Evolutionary conservation across 2,797 vertebrate genomes (phyloP).

Genomic region (Characodon lateralis): DNA sequence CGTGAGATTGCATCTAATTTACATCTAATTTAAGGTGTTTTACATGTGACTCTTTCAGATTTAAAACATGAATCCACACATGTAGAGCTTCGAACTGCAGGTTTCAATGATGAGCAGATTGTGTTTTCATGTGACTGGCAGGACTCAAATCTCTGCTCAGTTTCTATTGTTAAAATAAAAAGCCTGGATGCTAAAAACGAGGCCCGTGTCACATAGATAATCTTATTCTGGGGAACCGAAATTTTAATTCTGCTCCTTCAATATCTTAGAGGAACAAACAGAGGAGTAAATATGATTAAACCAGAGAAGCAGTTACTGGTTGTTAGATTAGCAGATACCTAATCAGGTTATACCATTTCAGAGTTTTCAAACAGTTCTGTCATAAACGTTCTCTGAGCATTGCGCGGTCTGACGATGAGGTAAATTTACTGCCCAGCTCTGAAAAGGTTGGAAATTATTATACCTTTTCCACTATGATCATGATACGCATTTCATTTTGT

Average conservation of each 20-base stretch:
- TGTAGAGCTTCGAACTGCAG: too few relatives aligned
- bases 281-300: not conserved
- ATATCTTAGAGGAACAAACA: too few relatives aligned
- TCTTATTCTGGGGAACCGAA: constrained; percentile 3
- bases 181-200: constrained; percentile 4
- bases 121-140: too few relatives aligned
- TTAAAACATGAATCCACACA: not conserved
- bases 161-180: constrained; percentile 8
- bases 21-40: not conserved
- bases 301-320: not conserved
- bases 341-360: not conserved
- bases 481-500: too few relatives aligned
- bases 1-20: not conserved
- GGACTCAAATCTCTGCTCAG: not conserved
- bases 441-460: too few relatives aligned
- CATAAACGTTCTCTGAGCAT: too few relatives aligned
- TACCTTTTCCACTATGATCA: too few relatives aligned
- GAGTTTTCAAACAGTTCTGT: not conserved
- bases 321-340: not conserved
- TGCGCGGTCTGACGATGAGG: too few relatives aligned
- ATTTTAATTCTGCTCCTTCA: not conserved
- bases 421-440: too few relatives aligned
- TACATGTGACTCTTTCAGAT: constrained; percentile 17
- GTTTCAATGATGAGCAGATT: too few relatives aligned
- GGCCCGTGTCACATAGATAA: constrained; percentile 15